Conservation (phyloP, 1,140 invertebrate species). For the Drosophila auraria region DNA sequence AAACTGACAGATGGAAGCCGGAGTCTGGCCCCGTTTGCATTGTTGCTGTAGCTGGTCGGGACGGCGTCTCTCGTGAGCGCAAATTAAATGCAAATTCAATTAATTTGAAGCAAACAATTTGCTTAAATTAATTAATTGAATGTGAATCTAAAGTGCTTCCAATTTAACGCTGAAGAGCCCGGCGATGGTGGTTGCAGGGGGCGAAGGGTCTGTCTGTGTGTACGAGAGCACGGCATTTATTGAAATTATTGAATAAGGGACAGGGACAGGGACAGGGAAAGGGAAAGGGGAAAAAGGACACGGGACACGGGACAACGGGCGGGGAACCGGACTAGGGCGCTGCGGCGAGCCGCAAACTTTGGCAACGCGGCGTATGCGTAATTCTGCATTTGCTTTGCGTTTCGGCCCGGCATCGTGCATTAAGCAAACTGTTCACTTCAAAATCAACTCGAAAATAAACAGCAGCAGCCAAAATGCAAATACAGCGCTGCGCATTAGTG, state of each 20-base stretch:
- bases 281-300: neutral
- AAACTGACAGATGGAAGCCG: conserved; percentile 44
- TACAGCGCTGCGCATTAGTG: conserved; percentile 17
- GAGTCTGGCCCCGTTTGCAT: conserved; percentile 33
- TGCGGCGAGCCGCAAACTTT: conserved; percentile 70
- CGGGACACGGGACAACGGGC: neutral
- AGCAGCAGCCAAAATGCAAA: conserved; percentile 69
- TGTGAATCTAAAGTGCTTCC: conserved; percentile 81
- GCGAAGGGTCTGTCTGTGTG: conserved; percentile 19
- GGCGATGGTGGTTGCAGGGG: conserved; percentile 15
- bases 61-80: conserved; percentile 64
- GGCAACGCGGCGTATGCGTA: conserved; percentile 76
- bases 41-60: conserved; percentile 36
- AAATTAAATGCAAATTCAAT: conserved; percentile 85
- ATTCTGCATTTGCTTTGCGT: conserved; percentile 70
- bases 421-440: conserved; percentile 84
- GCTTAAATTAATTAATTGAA: conserved; percentile 85
- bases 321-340: neutral
- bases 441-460: conserved; percentile 84
- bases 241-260: conserved; percentile 71
- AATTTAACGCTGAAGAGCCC: conserved; percentile 72
- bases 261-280: neutral
- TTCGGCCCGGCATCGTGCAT: conserved; percentile 54
- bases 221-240: conserved; percentile 65
- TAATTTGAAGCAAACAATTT: conserved; percentile 84